phyloP scores from a whole-genome alignment of 2,113 vertebrate species.

The Bubalus kerabau region DNA sequence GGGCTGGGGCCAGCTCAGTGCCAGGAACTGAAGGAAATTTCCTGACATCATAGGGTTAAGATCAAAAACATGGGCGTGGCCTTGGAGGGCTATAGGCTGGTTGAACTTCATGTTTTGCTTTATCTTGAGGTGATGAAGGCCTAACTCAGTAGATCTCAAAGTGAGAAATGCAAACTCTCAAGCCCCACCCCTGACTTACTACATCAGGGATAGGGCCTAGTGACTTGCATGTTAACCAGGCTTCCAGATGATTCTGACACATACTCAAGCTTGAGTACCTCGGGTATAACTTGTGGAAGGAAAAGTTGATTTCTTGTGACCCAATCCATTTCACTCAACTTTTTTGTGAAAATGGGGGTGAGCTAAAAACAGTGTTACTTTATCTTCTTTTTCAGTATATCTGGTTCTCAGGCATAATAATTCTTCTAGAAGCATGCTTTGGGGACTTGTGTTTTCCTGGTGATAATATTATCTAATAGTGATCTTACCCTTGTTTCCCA shows the following conservation, averaged over 20 bases:
- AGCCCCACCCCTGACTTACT: neutral
- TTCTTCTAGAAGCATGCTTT: neutral
- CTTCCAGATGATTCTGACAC: neutral
- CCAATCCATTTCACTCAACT: neutral
- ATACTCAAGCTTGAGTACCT: neutral
- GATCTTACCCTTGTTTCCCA: neutral
- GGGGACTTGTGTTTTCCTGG: neutral
- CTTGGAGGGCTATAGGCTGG: neutral
- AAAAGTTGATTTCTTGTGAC: neutral
- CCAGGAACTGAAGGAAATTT: accelerated
- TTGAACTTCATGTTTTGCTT: neutral
- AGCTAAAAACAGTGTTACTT: neutral
- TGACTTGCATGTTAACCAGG: neutral
- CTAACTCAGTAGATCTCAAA: neutral
- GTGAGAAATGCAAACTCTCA: neutral
- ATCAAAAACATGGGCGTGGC: neutral
- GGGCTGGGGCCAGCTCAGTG: neutral
- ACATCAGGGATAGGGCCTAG: neutral
- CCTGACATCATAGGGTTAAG: neutral
- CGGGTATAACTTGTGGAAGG: neutral
- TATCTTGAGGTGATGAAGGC: neutral
- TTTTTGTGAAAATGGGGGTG: neutral
- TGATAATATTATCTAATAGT: neutral
- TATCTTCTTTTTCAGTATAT: neutral
- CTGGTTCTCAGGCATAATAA: neutral